Percentiles rank a stretch among this genome's conserved stretches.
Evolutionary conservation across 2,113 vertebrate species (phyloP).

Genomic region (Atractosteus spatula): DNA sequence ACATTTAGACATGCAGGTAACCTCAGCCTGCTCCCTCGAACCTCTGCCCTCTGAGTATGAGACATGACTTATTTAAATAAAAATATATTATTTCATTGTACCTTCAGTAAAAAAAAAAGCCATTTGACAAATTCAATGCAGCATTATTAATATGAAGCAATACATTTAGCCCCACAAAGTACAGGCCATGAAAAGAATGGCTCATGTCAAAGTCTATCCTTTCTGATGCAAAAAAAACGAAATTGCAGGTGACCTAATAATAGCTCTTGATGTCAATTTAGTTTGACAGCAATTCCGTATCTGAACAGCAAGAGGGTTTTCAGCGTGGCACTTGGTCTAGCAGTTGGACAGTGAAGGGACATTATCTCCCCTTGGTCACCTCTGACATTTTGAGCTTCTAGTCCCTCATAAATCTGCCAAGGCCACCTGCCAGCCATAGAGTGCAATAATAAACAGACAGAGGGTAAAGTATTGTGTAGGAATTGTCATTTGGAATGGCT

Average conservation of each 20-base stretch:
- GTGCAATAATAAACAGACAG: slow-evolving; percentile 1
- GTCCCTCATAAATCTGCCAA: slow-evolving; percentile 20
- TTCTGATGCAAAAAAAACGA: slow-evolving; percentile 10
- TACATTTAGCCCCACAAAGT: slow-evolving; percentile 9
- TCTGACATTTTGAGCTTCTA: slow-evolving; percentile 35
- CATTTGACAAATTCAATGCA: neutral
- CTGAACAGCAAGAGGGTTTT: slow-evolving; percentile 21
- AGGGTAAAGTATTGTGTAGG: neutral
- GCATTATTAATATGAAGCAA: slow-evolving; percentile 1
- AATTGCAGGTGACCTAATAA: slow-evolving; percentile 23
- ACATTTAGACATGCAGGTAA: too few relatives aligned
- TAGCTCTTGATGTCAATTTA: slow-evolving; percentile 22
- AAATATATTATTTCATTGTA: slow-evolving; percentile 4
- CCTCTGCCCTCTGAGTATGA: too few relatives aligned
- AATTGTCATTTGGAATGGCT: neutral
- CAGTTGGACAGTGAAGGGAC: slow-evolving; percentile 13
- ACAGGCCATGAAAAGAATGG: neutral
- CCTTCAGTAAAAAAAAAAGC: neutral
- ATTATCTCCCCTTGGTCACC: slow-evolving; percentile 30
- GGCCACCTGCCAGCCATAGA: slow-evolving; percentile 21
- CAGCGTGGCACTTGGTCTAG: slow-evolving; percentile 15
- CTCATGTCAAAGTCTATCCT: slow-evolving; percentile 13
- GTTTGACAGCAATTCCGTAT: slow-evolving; percentile 31
- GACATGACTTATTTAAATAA: too few relatives aligned
- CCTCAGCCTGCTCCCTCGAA: too few relatives aligned